phyloP scores from a whole-genome alignment of 2,888 invertebrate genomes.

The Nasonia oneida region DNA sequence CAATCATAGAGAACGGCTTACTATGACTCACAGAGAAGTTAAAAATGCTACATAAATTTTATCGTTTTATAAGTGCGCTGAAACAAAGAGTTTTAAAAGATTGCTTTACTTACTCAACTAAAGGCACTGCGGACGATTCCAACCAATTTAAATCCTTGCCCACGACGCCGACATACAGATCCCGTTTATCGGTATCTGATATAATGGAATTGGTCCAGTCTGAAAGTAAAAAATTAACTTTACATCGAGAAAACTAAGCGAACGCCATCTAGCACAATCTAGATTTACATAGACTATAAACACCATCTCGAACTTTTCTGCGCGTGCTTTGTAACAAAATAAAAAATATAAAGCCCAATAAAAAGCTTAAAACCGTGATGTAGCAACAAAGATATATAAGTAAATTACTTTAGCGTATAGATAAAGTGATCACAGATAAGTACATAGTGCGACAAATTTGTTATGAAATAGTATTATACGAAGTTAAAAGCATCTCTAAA shows the following conservation, averaged over 20 bases:
- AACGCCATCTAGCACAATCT: background rate
- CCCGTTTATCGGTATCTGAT: slow-evolving; percentile 73
- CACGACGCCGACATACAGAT: slow-evolving; percentile 75
- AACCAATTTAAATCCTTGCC: slow-evolving; percentile 76
- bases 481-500: slow-evolving; percentile 25
- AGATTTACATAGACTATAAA: slow-evolving; percentile 3
- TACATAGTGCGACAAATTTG: background rate
- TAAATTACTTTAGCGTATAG: slow-evolving; percentile 27
- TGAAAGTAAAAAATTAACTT: slow-evolving; percentile 64
- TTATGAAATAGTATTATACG: slow-evolving; percentile 13
- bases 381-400: background rate
- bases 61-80: slow-evolving; percentile 9
- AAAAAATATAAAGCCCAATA: slow-evolving; percentile 39
- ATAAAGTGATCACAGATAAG: background rate
- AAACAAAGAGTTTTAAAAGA: slow-evolving; percentile 2
- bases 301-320: slow-evolving; percentile 60
- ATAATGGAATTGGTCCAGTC: slow-evolving; percentile 76
- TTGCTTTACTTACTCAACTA: slow-evolving; percentile 72
- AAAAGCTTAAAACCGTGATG: slow-evolving; percentile 32
- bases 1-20: background rate
- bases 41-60: slow-evolving; percentile 18
- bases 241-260: background rate
- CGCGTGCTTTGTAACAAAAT: slow-evolving; percentile 60
- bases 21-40: background rate
- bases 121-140: slow-evolving; percentile 74